These are phyloP conservation scores for Egretta garzetta DNA, from an alignment of 2,113 vertebrate species.

Conservation along the genomic window DNA sequence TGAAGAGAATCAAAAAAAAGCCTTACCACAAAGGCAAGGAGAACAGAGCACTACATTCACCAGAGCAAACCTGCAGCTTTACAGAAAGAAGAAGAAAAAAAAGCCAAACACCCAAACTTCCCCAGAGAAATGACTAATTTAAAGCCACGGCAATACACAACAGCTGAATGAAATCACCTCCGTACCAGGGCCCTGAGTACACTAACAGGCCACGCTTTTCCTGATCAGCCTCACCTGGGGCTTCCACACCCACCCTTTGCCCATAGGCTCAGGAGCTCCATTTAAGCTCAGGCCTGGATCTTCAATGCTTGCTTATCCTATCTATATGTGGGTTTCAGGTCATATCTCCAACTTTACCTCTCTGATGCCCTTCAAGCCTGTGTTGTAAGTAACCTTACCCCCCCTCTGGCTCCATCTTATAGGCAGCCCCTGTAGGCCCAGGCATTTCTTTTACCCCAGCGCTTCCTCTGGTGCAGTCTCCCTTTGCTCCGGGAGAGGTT, in stretches of 20 bases:
- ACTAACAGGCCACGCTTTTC: not conserved
- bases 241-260: not conserved
- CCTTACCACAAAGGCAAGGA: fast-evolving
- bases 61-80: not conserved
- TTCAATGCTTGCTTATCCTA: fast-evolving
- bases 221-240: not conserved
- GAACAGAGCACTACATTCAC: fast-evolving
- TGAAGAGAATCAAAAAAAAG: not conserved
- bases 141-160: not conserved
- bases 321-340: fast-evolving
- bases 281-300: not conserved
- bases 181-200: not conserved
- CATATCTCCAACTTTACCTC: fast-evolving
- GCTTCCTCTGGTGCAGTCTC: fast-evolving
- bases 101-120: no score
- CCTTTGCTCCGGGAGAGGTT: not conserved
- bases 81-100: not conserved
- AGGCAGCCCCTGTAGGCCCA: fast-evolving
- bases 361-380: fast-evolving
- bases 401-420: fast-evolving
- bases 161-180: not conserved
- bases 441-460: not conserved
- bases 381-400: fast-evolving
- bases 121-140: not conserved
- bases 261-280: not conserved